Percentiles rank a stretch among this genome's conserved stretches.
Evolutionary conservation across 2,113 vertebrate species (phyloP).

Genomic region (Epinephelus lanceolatus): DNA sequence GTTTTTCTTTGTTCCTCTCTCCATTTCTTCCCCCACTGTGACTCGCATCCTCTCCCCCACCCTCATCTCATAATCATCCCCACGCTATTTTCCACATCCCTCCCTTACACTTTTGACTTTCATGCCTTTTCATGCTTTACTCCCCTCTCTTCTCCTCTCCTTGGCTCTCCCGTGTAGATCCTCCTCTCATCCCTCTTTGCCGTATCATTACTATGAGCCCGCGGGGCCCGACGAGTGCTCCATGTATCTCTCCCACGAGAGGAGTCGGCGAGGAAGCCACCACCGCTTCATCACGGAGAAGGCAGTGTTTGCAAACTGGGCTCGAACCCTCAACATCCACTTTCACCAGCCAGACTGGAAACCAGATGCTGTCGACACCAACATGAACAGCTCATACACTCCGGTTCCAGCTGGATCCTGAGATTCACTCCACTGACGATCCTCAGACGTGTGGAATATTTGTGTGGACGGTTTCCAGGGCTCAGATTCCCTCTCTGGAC

Average conservation of each 20-base stretch:
- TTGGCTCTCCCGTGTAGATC: conserved; percentile 52
- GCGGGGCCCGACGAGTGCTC: conserved; percentile 90
- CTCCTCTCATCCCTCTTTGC: conserved; percentile 86
- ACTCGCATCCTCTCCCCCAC: conserved; percentile 7
- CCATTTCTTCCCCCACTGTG: conserved; percentile 38
- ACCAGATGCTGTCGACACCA: conserved; percentile 69
- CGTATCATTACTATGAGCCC: conserved; percentile 95
- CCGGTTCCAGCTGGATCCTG: conserved; percentile 53
- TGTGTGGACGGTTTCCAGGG: conserved; percentile 40
- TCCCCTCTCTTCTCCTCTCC: conserved; percentile 30
- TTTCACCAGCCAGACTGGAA: conserved; percentile 94
- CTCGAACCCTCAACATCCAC: conserved; percentile 89
- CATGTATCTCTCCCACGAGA: conserved; percentile 94
- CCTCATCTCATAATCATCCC: conserved; percentile 54
- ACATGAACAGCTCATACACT: conserved; percentile 36
- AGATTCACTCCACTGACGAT: conserved; percentile 22
- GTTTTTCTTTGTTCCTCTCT: conserved; percentile 59
- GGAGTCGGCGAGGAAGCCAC: conserved; percentile 90
- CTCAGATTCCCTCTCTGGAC: conserved; percentile 22
- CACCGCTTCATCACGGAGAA: conserved; percentile 97
- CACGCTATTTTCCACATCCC: conserved; percentile 44
- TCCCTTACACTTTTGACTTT: conserved; percentile 32
- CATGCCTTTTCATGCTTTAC: conserved; percentile 23
- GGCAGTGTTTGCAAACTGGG: conserved; percentile 93
- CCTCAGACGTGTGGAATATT: conserved; percentile 13